phyloP scores from a whole-genome alignment of 2,888 invertebrate species.

The Tryphoninae sp. region DNA sequence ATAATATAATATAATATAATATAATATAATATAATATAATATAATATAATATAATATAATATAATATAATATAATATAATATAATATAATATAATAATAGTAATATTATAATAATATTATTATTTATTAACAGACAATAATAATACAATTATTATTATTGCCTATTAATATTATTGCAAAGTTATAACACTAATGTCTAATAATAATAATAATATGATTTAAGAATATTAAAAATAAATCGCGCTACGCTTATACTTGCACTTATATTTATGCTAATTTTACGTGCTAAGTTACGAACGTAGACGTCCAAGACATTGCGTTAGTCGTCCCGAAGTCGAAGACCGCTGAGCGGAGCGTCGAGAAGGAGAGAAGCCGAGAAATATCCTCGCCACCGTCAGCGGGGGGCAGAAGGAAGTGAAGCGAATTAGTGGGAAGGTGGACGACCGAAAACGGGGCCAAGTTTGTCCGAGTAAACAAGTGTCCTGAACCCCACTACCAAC shows the following conservation, averaged over 20 bases:
- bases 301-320: slow-evolving; percentile 3
- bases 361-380: slow-evolving; percentile 46
- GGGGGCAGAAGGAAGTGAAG: slow-evolving; percentile 73
- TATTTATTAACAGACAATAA: too few species aligned
- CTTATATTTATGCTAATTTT: slow-evolving; percentile 20
- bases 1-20: too few species aligned
- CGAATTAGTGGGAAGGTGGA: slow-evolving; percentile 79
- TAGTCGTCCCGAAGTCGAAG: slow-evolving; percentile 16
- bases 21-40: too few species aligned
- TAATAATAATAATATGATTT: neutral
- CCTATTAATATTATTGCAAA: neutral
- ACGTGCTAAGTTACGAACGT: neutral
- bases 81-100: too few species aligned
- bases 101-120: too few species aligned
- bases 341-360: slow-evolving; percentile 30
- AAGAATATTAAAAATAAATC: neutral
- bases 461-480: slow-evolving; percentile 78
- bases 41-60: too few species aligned
- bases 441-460: slow-evolving; percentile 80
- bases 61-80: too few species aligned
- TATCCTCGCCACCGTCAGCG: slow-evolving; percentile 14
- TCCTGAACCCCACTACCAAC: slow-evolving; percentile 63
- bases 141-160: neutral
- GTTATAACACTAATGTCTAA: neutral
- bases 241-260: neutral